Evolutionary conservation across 2,113 vertebrate species (phyloP), one percentile per base, ranked within the genome.

Genomic region (Hassar affinis): DNA sequence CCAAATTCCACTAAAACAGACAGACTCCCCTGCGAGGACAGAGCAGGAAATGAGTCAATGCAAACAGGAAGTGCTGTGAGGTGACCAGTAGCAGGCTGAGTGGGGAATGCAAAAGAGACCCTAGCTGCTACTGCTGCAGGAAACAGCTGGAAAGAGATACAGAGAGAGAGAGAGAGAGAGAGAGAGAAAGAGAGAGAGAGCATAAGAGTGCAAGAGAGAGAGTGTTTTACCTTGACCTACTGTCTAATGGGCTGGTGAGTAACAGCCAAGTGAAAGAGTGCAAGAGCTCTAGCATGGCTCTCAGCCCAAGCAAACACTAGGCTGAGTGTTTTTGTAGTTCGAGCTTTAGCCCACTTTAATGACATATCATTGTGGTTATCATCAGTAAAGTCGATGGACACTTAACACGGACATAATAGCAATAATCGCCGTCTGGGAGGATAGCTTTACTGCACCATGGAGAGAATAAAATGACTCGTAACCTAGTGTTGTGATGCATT

Each of bases 61-160:
- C 87, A 78, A 92, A 92, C 87, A 94, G 94, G 93, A 94, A 93
- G 90, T 90, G 90, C 91, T 93, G 94, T 86, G 88, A 92, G 92
- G 90, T 93, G 93, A 93, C 93, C 91, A 89, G 93, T 94, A 93
- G 93, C 92, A 80, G 85, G 81, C 79, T 85, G 64, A 80, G 82
- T 82, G 45, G 87, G 80, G 87, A 89, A 87, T 87, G 87, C 88
- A 87, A 92, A 89, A 91, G 86, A 89, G 88, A 88, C 84, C 87
- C 84, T 69, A 85, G 89, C 68, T 79, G 88, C 87, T 90, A 90
- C 91, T 90, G 88, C 89, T 93, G 90, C 92, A 94, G 94, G 94
- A 95, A 94, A 93, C 93, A 94, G 94, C 94, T 95, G 93, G 92
- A 86, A 83, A 45, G 78, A 85, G 68, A 86, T 88, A 87, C 82